Conservation (phyloP, 2,797 vertebrate species). For the Tapirus indicus region DNA sequence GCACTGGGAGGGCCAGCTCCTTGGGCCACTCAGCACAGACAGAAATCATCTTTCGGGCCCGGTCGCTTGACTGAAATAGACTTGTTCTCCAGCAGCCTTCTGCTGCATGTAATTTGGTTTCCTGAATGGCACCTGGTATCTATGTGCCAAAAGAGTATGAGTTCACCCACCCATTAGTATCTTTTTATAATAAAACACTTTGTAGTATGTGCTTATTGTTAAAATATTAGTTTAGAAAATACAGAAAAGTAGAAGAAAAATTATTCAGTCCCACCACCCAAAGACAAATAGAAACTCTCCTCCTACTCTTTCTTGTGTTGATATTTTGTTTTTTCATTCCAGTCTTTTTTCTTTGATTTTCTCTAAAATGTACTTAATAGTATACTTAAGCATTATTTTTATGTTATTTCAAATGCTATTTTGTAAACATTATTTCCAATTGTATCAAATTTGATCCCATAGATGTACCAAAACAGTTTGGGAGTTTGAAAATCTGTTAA, state of each 20-base stretch:
- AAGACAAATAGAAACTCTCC: neutral
- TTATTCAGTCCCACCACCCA: neutral
- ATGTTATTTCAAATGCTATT: neutral
- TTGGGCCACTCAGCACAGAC: neutral
- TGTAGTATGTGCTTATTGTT: neutral
- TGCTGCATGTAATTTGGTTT: neutral
- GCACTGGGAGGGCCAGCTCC: neutral
- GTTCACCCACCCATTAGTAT: neutral
- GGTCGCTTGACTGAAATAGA: neutral
- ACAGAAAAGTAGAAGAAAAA: neutral
- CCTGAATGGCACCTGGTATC: neutral
- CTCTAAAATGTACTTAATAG: neutral
- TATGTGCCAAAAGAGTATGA: neutral
- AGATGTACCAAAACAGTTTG: neutral
- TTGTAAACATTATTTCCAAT: neutral
- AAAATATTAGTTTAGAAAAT: conserved; percentile 29
- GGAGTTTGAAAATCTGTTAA: neutral
- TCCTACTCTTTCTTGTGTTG: neutral
- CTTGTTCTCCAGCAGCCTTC: neutral
- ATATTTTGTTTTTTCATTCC: neutral
- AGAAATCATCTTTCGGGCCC: neutral
- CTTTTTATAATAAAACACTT: neutral
- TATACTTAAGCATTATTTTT: neutral
- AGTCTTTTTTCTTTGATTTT: conserved; percentile 10
- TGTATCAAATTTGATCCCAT: neutral